These are phyloP conservation scores for Panzeria rudis DNA, from an alignment of 2,888 invertebrate genomes.

Conservation along the genomic window DNA sequence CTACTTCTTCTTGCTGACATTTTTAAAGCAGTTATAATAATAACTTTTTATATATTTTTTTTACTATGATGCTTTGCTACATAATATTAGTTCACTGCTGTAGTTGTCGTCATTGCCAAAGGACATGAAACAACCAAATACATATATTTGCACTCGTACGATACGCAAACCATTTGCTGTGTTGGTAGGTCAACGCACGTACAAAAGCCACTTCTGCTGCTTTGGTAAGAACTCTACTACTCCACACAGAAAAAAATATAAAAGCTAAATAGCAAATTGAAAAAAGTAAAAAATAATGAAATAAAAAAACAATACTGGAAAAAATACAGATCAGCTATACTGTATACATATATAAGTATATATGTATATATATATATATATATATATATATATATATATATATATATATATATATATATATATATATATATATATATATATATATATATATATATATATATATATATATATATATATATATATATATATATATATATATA, in stretches of 20 bases:
- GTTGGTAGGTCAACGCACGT: constrained; percentile 84
- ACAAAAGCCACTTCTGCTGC: constrained; percentile 81
- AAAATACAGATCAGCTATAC: constrained; percentile 29
- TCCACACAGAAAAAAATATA: constrained; percentile 22
- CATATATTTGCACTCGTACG: constrained; percentile 18
- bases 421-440: too few species aligned
- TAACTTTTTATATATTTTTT: constrained; percentile 11
- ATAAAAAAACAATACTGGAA: constrained; percentile 43
- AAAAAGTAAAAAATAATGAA: constrained; percentile 29
- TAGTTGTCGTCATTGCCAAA: constrained; percentile 71
- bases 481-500: too few species aligned
- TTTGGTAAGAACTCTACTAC: constrained; percentile 49
- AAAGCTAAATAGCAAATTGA: constrained; percentile 49
- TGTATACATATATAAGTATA: too few species aligned
- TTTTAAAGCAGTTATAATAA: constrained; percentile 34
- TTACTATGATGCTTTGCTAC: constrained; percentile 1
- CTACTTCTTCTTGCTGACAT: constrained; percentile 44
- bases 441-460: too few species aligned
- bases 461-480: too few species aligned
- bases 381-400: too few species aligned
- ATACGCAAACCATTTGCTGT: constrained; percentile 77
- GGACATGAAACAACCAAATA: constrained; percentile 59
- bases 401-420: too few species aligned
- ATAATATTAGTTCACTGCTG: constrained; percentile 51
- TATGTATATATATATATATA: too few species aligned